Evolutionary conservation across 92 coral and sea anemone species (phyloP), one percentile per base, ranked within the genome.

Genomic region (Porites evermanni): DNA sequence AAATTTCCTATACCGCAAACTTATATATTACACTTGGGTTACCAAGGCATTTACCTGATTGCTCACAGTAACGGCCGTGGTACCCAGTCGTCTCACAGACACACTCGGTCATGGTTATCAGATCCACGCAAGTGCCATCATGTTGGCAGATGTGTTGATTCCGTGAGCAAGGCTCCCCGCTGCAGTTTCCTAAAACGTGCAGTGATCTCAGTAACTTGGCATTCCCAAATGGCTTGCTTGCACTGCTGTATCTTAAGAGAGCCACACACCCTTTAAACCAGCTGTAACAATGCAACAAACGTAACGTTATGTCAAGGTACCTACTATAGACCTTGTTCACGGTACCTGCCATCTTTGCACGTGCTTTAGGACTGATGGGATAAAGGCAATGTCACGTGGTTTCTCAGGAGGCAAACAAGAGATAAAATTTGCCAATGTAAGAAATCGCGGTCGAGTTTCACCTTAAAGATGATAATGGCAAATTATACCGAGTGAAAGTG

Each of bases 21-120:
- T 38, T 38, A 38, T 38, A 38, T 38, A 38, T 4, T 38, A 38
- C 47, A 0, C 6, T 38, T 38, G 47, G 47, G 47, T 38, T 4
- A 70, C 32, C 7, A 12, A 0, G 18, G 12, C 53, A 9, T n/a
- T 1, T 82, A 82, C 86, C 86, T 82, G 78, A 61, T 18, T 67
- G 82, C n/a, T 82, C 81, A 16, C 94, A 91, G 53, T 84, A 85
- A 63, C 56, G 76, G 20, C 98, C 98, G 64, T 94, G 91, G 77
- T 94, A 94, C 64, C 95, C 98, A 92, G 91, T 92, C 75, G 91
- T 91, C 80, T 81, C 51, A 72, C 98, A 94, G 50, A 92, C 85
- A 69, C 98, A 94, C 75, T 89, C 92, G 78, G 89, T 81, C 72
- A 75, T 91, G 75, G 85, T 92, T 29, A 94, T 89, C 87, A 89